Conservation (phyloP, 1,140 invertebrate species). For the Drosophila nannoptera region DNA sequence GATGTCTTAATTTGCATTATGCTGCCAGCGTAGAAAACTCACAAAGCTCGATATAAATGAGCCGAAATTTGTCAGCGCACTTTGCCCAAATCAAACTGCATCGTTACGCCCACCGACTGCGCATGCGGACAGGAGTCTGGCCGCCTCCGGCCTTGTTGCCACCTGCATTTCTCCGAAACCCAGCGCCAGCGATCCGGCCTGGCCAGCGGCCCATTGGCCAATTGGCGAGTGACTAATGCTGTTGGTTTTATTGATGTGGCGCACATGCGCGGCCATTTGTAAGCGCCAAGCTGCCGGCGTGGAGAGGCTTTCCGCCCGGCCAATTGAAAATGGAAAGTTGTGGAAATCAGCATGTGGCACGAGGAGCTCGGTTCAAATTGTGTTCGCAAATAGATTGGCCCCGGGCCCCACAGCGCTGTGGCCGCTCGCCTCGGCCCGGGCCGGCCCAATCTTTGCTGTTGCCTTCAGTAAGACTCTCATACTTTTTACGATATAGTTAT, state of each 20-base stretch:
- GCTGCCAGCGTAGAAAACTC: constrained; percentile 51
- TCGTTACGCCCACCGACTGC: constrained; percentile 54
- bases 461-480: too few species aligned
- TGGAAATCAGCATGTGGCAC: constrained; percentile 9
- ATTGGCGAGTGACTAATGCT: constrained; percentile 61
- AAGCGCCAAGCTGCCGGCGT: constrained; percentile 26
- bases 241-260: constrained; percentile 71
- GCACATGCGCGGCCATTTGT: constrained; percentile 62
- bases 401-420: too few species aligned
- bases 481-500: too few species aligned
- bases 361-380: neutral
- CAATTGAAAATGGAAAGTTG: constrained; percentile 71
- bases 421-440: too few species aligned
- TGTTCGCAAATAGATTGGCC: too few species aligned
- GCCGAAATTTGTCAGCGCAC: constrained; percentile 56
- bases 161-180: constrained; percentile 45
- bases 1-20: constrained; percentile 57
- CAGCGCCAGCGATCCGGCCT: constrained; percentile 2
- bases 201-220: constrained; percentile 25
- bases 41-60: constrained; percentile 49
- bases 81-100: constrained; percentile 54
- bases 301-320: constrained; percentile 1
- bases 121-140: constrained; percentile 21
- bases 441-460: too few species aligned
- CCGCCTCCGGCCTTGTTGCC: constrained; percentile 16